Percentiles rank a stretch among this genome's conserved stretches.
These are phyloP conservation scores for Sakesphorus luctuosus DNA, from an alignment of 2,113 vertebrate genomes.

Conservation along the genomic window DNA sequence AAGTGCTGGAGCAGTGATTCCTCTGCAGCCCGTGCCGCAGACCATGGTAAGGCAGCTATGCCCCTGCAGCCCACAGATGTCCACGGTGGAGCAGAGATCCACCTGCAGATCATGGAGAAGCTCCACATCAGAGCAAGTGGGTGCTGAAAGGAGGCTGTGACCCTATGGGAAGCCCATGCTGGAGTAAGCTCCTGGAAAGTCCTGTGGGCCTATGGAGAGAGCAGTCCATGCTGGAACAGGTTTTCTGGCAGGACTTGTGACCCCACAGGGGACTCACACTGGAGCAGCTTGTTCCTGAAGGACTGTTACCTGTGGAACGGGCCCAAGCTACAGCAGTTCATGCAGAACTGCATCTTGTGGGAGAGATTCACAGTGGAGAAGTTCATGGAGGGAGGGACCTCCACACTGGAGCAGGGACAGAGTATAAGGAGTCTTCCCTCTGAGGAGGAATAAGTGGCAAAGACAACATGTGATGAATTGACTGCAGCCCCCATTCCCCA, in stretches of 20 bases:
- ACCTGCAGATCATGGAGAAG: not conserved
- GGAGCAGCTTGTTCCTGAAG: not conserved
- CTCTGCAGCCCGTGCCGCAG: not conserved
- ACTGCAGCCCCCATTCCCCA: not conserved
- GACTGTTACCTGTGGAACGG: not conserved
- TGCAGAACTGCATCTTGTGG: not conserved
- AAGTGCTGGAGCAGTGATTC: no score
- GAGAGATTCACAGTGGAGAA: not conserved
- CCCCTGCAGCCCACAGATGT: not conserved
- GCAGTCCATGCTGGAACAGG: rapidly evolving
- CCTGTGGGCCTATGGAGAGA: not conserved
- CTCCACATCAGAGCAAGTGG: not conserved
- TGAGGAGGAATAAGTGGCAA: not conserved
- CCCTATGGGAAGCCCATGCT: not conserved
- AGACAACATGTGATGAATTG: not conserved
- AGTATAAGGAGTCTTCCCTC: not conserved
- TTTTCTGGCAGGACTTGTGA: not conserved
- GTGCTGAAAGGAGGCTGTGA: not conserved
- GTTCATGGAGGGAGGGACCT: not conserved
- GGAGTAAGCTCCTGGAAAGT: not conserved
- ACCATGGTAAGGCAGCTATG: not conserved
- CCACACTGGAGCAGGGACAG: not conserved
- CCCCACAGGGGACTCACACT: rapidly evolving
- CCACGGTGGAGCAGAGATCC: not conserved
- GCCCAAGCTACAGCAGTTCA: not conserved